Evolutionary conservation across 37 sponge, comb jelly and placozoan species (phyloP), one percentile per base, ranked within the genome.

Genomic region (Trichoplax adhaerens): DNA sequence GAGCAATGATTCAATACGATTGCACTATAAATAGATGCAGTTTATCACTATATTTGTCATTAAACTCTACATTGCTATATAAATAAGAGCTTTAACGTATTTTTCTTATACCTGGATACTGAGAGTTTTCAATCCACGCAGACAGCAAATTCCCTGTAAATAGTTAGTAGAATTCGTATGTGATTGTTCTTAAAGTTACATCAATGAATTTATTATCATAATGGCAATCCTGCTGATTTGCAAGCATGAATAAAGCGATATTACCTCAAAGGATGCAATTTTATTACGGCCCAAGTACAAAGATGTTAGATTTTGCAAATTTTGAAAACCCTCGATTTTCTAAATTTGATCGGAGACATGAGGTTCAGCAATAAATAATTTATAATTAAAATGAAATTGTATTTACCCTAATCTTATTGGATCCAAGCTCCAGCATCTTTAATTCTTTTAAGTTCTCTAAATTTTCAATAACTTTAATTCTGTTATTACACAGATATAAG

Each of bases 401-500:
- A 1, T 73, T 74, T 72, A 90, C 91, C 65, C 84, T 82, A 6
- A 90, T 80, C 46, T 82, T 68, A 65, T 90, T 90, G 50, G 86
- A 71, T 10, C 91, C 91, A 58, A 90, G 76, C 65, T 94, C 94
- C 65, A 94, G 76, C 74, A 89, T 74, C 10, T 85, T 89, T 50
- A 94, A 82, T 12, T 77, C 58, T 12, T 77, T 65, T 57, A 94
- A 69, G 2, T 62, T 58, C 50, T 67, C 75, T 3, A 94, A 55
- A 5, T 78, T 82, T 12, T 76, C 75, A 0, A 94, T 88, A 51
- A 56, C 52, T 5, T 84, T 54, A 0, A 94, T 65, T 83, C 86
- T 94, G 83, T 94, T 94, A 58, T 88, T 83, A 7, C 84, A 83
- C 10, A 94, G 80, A 75, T 75, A 94, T 3, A 94, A 78, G 58